Evolutionary conservation across 2,797 vertebrate genomes (phyloP).

Genomic region (Brotula barbata): DNA sequence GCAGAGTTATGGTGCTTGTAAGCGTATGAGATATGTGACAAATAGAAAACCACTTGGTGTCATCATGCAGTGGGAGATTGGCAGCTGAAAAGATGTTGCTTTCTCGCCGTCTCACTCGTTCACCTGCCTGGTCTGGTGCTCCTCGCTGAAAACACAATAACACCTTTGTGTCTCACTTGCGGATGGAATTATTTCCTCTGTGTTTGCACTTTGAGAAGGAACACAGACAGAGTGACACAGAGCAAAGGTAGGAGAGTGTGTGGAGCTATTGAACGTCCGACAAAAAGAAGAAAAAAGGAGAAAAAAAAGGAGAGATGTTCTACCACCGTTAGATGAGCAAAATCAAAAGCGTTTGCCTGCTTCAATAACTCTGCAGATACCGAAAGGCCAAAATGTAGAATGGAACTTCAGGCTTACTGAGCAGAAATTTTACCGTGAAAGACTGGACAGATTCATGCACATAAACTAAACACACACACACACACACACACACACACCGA

Average conservation of each 20-base stretch:
- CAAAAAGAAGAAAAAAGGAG: constrained; percentile 21
- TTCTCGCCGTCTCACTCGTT: constrained; percentile 50
- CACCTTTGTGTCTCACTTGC: constrained; percentile 27
- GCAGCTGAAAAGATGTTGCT: constrained; percentile 36
- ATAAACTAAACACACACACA: too few relatives aligned
- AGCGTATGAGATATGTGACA: constrained; percentile 54
- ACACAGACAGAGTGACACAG: constrained; percentile 8
- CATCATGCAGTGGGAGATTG: constrained; percentile 43
- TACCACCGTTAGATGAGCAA: constrained; percentile 33
- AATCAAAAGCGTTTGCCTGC: constrained; percentile 42
- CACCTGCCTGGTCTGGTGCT: constrained; percentile 27
- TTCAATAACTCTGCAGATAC: constrained; percentile 33
- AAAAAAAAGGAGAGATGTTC: too few relatives aligned
- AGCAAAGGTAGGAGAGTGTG: constrained; percentile 21
- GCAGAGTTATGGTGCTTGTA: constrained; percentile 47
- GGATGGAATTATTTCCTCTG: constrained; percentile 30
- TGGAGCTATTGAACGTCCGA: constrained; percentile 26
- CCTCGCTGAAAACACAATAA: constrained; percentile 45
- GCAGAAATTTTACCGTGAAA: constrained; percentile 36
- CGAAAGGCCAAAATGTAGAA: constrained; percentile 42
- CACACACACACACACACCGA: too few relatives aligned
- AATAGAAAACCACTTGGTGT: constrained; percentile 57
- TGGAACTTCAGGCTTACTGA: constrained; percentile 30
- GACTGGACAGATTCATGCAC: too few relatives aligned
- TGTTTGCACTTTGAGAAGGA: constrained; percentile 6